phyloP scores from a whole-genome alignment of 2,888 invertebrate species.

The Gastrophysa polygoni region DNA sequence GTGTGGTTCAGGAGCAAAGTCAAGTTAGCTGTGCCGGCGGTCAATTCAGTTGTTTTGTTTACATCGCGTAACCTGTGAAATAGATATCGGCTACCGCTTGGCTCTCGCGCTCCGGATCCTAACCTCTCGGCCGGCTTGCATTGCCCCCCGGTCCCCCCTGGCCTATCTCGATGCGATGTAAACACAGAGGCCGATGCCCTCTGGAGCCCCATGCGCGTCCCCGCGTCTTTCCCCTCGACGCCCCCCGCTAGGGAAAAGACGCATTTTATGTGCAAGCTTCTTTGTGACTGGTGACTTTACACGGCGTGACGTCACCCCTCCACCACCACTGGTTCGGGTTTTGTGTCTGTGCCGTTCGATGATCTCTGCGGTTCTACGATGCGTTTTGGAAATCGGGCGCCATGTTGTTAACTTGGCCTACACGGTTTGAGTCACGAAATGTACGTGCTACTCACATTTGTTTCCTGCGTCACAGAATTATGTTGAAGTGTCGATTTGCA shows the following conservation, averaged over 20 bases:
- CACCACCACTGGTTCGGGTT: neutral
- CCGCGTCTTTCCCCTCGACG: conserved; percentile 21
- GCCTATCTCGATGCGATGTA: conserved; percentile 53
- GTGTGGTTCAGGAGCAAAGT: too few relatives aligned
- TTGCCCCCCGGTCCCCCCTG: conserved; percentile 32
- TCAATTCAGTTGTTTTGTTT: neutral
- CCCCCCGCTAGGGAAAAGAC: neutral
- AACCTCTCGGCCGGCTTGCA: neutral
- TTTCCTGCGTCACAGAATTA: too few relatives aligned
- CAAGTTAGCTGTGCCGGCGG: neutral
- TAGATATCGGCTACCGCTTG: neutral
- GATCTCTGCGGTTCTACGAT: neutral
- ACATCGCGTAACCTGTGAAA: neutral
- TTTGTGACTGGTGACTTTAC: neutral
- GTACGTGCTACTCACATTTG: too few relatives aligned
- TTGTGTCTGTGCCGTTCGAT: neutral
- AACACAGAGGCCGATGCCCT: conserved; percentile 56
- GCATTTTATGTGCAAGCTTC: neutral
- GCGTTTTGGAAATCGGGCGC: neutral
- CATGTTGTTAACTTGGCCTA: too few relatives aligned
- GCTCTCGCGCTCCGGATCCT: neutral
- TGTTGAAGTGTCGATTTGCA: too few relatives aligned
- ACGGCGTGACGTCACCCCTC: neutral
- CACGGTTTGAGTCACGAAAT: too few relatives aligned
- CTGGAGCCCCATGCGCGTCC: conserved; percentile 33